Conservation (phyloP, 2,888 invertebrate genomes). For the Amiota minor region DNA sequence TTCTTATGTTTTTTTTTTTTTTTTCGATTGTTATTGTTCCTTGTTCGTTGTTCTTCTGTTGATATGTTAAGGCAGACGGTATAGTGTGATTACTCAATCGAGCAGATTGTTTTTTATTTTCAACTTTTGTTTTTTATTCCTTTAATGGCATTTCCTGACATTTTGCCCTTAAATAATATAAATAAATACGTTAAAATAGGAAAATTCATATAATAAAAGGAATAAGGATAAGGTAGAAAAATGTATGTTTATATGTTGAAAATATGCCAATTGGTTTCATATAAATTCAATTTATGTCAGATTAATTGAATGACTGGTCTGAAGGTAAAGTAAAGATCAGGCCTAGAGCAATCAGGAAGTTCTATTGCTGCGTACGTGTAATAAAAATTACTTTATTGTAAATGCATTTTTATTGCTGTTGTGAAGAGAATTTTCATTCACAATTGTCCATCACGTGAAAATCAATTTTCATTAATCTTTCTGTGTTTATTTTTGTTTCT, state of each 20-base stretch:
- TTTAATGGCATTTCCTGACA: conserved; percentile 46
- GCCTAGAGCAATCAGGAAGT: neutral
- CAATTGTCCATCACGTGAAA: neutral
- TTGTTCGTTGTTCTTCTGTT: neutral
- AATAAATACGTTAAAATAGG: too few species aligned
- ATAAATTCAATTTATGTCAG: conserved; percentile 35
- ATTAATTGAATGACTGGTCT: conserved; percentile 42
- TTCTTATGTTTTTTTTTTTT: neutral
- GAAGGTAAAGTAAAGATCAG: neutral
- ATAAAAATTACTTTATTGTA: conserved; percentile 3
- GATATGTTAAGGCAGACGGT: neutral
- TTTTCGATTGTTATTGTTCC: too few species aligned
- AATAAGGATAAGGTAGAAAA: conserved; percentile 35
- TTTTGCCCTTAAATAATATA: neutral
- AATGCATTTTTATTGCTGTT: conserved; percentile 11
- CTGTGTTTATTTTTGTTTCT: conserved; percentile 1
- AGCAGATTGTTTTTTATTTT: conserved; percentile 39
- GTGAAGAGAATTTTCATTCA: neutral
- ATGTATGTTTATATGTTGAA: conserved; percentile 62
- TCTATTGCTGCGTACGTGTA: neutral
- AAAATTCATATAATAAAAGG: neutral
- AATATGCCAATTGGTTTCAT: conserved; percentile 57
- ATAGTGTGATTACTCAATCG: conserved; percentile 20
- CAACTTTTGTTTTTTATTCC: conserved; percentile 43
- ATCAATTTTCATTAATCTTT: conserved; percentile 7